These are phyloP conservation scores for Luperina nickerlii DNA, from an alignment of 2,888 invertebrate species.

Conservation along the genomic window DNA sequence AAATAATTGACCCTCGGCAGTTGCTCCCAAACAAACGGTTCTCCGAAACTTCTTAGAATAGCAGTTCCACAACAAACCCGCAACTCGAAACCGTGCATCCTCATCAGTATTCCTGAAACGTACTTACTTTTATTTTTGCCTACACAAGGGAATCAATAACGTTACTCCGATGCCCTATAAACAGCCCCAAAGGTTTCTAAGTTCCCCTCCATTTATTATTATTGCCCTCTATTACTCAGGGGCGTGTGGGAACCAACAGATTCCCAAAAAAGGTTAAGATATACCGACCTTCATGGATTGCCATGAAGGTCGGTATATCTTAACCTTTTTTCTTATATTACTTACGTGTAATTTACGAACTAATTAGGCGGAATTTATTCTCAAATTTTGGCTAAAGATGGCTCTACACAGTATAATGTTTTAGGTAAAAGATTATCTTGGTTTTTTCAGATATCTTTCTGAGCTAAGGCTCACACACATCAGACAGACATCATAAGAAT, in stretches of 20 bases:
- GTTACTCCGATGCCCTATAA: slow-evolving; percentile 68
- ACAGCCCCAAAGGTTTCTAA: slow-evolving; percentile 64
- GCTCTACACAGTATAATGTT: not conserved
- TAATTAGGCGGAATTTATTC: slow-evolving; percentile 49
- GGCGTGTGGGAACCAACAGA: slow-evolving; percentile 63
- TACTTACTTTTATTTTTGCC: slow-evolving; percentile 62
- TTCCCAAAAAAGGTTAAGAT: slow-evolving; percentile 60
- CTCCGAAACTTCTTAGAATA: slow-evolving; percentile 5
- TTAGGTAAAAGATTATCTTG: not conserved
- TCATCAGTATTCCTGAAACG: slow-evolving; percentile 62
- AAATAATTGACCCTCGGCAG: not conserved
- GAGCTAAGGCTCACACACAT: too few species aligned
- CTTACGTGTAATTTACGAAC: slow-evolving; percentile 41
- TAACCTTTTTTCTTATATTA: slow-evolving; percentile 68
- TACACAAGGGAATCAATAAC: slow-evolving; percentile 67
- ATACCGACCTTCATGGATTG: too few species aligned
- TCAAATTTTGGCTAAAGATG: not conserved
- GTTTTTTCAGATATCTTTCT: not conserved
- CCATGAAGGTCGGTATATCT: slow-evolving; percentile 69
- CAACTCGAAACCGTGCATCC: slow-evolving; percentile 34
- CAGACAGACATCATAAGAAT: too few species aligned
- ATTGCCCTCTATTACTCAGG: slow-evolving; percentile 73
- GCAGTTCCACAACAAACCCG: not conserved
- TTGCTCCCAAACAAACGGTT: not conserved
- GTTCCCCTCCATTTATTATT: slow-evolving; percentile 74